These are phyloP conservation scores for Micrasema longulum DNA, from an alignment of 1,140 invertebrate genomes.

Conservation along the genomic window DNA sequence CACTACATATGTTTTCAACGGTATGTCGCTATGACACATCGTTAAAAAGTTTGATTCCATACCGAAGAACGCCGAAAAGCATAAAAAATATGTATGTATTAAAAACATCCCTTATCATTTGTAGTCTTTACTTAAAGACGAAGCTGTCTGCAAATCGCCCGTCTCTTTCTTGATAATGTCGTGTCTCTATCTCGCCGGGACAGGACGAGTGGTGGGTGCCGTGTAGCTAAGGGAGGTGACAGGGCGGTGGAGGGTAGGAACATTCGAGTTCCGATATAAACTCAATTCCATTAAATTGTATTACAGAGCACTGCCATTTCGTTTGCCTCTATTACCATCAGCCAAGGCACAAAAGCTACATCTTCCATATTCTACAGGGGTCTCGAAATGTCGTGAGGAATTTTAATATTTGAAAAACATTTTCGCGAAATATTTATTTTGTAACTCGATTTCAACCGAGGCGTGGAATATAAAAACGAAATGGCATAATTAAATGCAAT, in stretches of 20 bases:
- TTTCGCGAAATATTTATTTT: too few species aligned
- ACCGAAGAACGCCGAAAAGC: too few species aligned
- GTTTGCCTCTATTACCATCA: conserved; percentile 55
- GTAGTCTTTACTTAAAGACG: background rate
- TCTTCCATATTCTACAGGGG: conserved; percentile 38
- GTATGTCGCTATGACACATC: too few species aligned
- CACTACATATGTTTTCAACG: too few species aligned
- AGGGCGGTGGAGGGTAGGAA: conserved; percentile 1
- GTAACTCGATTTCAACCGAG: too few species aligned
- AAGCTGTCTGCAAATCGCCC: background rate
- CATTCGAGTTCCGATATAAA: conserved; percentile 50
- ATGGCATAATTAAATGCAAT: too few species aligned
- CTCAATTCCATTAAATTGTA: conserved; percentile 55
- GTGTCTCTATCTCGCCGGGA: background rate
- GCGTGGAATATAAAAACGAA: too few species aligned
- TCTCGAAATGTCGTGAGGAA: too few species aligned
- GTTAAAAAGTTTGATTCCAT: too few species aligned
- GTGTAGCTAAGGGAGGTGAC: background rate
- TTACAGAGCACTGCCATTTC: conserved; percentile 50
- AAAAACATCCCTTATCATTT: background rate
- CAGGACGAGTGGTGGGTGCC: background rate
- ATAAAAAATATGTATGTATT: too few species aligned
- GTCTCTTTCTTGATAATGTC: conserved; percentile 9
- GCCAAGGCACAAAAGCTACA: conserved; percentile 55
- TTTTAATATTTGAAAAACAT: too few species aligned